Percentiles rank a stretch among this genome's conserved stretches.
Evolutionary conservation across 2,888 invertebrate genomes (phyloP).

Genomic region (Drosophila leonis): DNA sequence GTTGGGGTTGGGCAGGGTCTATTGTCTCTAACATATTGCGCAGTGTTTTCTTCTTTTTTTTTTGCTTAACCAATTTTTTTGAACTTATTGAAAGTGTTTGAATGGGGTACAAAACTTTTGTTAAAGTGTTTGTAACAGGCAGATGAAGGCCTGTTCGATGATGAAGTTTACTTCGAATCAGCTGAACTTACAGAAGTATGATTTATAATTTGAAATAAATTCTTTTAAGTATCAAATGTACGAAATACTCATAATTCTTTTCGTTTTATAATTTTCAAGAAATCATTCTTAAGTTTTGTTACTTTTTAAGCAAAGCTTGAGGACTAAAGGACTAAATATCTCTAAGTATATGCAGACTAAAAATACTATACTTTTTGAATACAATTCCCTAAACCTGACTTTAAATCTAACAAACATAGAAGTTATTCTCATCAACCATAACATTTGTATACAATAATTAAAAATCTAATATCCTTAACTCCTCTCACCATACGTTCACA

Average conservation of each 20-base stretch:
- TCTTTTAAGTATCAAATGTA: neutral
- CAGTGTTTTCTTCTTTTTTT: conserved; percentile 46
- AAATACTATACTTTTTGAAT: no score
- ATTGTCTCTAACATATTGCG: conserved; percentile 69
- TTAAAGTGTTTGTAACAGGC: neutral
- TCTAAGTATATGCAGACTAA: no score
- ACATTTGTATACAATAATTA: no score
- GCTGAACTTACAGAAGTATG: neutral
- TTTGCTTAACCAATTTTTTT: neutral
- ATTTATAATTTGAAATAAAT: neutral
- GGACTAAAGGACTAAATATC: no score
- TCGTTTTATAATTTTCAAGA: no score
- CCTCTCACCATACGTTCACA: no score
- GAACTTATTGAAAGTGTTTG: neutral
- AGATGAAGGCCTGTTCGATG: neutral
- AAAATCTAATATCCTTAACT: neutral
- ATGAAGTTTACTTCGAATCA: no score
- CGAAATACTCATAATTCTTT: no score
- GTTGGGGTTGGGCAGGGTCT: conserved; percentile 37
- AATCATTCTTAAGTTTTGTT: no score
- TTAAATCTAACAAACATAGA: neutral
- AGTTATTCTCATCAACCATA: no score
- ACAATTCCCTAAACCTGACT: no score
- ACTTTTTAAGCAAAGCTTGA: no score
- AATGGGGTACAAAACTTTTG: neutral